phyloP scores from a whole-genome alignment of 2,113 vertebrate species.

The Callithrix jacchus region DNA sequence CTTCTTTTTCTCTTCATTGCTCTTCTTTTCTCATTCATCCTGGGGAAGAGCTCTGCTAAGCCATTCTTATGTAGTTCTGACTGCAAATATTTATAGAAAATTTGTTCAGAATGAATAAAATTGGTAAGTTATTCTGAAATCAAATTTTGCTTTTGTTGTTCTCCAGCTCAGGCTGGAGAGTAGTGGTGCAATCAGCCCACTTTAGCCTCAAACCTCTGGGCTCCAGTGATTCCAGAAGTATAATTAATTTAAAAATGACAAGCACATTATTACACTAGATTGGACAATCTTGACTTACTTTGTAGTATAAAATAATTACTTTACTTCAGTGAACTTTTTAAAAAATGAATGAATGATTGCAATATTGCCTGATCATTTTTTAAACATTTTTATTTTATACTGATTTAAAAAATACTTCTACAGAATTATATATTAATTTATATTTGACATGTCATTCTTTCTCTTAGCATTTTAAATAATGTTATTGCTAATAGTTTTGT shows the following conservation, averaged over 20 bases:
- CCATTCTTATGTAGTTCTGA: background rate
- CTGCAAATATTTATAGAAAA: background rate
- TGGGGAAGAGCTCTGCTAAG: background rate
- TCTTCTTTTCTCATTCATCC: background rate
- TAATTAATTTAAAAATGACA: background rate
- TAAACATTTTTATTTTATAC: background rate
- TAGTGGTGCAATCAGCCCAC: too few relatives aligned
- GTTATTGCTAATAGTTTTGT: background rate
- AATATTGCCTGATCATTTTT: background rate
- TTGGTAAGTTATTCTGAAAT: background rate
- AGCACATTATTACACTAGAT: background rate
- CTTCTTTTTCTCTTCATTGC: background rate
- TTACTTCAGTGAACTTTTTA: background rate
- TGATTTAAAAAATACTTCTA: background rate
- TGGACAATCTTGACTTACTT: background rate
- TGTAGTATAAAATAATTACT: background rate
- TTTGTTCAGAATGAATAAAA: background rate
- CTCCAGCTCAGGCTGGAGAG: too few relatives aligned
- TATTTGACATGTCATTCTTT: background rate
- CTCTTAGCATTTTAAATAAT: background rate
- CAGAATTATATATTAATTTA: background rate
- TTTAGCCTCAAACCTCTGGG: too few relatives aligned
- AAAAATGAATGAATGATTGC: background rate
- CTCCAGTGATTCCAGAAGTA: background rate
- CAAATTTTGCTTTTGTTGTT: background rate